Evolutionary conservation across 2,888 invertebrate genomes (phyloP).

Genomic region (Macrosoma leucophasiata): DNA sequence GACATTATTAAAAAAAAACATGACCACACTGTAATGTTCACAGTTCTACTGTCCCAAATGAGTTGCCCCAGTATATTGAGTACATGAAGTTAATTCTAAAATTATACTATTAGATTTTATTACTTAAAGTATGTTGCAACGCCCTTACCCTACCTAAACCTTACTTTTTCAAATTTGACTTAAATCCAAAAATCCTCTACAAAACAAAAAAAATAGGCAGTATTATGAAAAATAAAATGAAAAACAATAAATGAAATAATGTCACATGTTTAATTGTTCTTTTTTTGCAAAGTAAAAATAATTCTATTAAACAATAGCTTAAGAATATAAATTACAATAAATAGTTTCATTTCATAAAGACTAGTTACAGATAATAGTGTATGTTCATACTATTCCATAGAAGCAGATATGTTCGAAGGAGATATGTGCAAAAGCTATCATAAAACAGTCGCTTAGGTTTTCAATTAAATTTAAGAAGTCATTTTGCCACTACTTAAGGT

Average conservation of each 20-base stretch:
- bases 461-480: slow-evolving; percentile 6
- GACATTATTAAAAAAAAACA: too few species aligned
- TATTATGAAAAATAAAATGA: slow-evolving; percentile 28
- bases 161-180: slow-evolving; percentile 12
- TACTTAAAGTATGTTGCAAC: slow-evolving; percentile 46
- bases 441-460: slow-evolving; percentile 4
- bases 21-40: too few species aligned
- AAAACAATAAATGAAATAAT: slow-evolving; percentile 36
- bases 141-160: slow-evolving; percentile 18
- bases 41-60: slow-evolving; percentile 5
- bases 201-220: slow-evolving; percentile 20
- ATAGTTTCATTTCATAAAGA: slow-evolving; percentile 17
- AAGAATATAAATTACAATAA: slow-evolving; percentile 26
- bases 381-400: slow-evolving; percentile 44
- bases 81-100: too few species aligned
- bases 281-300: slow-evolving; percentile 27
- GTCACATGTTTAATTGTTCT: slow-evolving; percentile 42
- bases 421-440: slow-evolving; percentile 42
- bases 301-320: slow-evolving; percentile 12
- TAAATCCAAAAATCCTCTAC: slow-evolving; percentile 15
- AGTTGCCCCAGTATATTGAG: not conserved
- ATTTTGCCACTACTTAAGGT: slow-evolving; percentile 3
- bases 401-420: slow-evolving; percentile 58
- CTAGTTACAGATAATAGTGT: slow-evolving; percentile 22
- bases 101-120: too few species aligned